Evolutionary conservation across 1,140 invertebrate genomes (phyloP).

Genomic region (Eubasilissa regina): DNA sequence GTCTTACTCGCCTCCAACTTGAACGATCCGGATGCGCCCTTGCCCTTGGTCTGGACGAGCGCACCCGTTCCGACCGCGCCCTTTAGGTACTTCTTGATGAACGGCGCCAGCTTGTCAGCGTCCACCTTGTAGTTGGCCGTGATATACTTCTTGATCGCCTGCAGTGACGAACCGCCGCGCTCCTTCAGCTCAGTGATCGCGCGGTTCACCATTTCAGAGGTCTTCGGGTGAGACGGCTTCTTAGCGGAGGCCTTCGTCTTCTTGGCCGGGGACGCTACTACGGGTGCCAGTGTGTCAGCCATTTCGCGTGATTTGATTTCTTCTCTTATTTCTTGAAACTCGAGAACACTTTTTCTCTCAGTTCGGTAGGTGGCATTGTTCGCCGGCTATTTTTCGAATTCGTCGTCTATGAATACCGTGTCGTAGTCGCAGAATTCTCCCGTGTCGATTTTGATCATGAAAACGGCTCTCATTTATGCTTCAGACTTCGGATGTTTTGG

Average conservation of each 20-base stretch:
- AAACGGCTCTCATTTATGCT: constrained; percentile 25
- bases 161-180: constrained; percentile 75
- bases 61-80: constrained; percentile 72
- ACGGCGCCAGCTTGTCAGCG: constrained; percentile 74
- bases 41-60: constrained; percentile 77
- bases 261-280: constrained; percentile 37
- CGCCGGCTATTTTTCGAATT: background rate
- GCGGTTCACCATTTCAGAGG: constrained; percentile 73
- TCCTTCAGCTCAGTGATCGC: constrained; percentile 77
- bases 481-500: background rate
- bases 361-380: background rate
- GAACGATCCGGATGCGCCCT: constrained; percentile 76
- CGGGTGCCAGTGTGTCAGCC: constrained; percentile 45
- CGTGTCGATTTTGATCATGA: constrained; percentile 13
- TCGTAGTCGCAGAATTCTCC: background rate
- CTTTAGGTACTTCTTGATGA: constrained; percentile 77
- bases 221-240: constrained; percentile 71
- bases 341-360: too few species aligned
- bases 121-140: too few species aligned
- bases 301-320: constrained; percentile 15
- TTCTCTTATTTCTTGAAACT: background rate
- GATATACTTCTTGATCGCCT: too few species aligned
- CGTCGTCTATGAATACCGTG: background rate
- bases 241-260: constrained; percentile 57
- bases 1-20: too few species aligned